phyloP scores from a whole-genome alignment of 2,113 vertebrate genomes.

The Phrynocephalus versicolor region DNA sequence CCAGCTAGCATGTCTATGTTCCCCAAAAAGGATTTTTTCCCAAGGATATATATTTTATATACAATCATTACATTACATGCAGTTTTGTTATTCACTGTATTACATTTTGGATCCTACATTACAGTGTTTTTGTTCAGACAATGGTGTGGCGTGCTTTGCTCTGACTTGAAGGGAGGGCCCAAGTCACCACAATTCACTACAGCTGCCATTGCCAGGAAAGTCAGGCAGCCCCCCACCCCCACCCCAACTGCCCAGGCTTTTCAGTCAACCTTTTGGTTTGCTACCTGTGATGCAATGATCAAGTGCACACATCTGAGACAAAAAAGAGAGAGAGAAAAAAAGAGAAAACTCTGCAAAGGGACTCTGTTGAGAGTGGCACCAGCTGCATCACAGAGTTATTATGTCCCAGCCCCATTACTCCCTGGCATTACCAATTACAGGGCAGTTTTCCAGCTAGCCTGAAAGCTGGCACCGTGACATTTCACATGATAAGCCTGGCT shows the following conservation, averaged over 20 bases:
- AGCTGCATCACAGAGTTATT: slow-evolving; percentile 25
- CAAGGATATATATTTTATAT: too few species aligned
- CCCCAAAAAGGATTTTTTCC: too few species aligned
- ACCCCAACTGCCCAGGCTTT: background rate
- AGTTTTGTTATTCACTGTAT: too few species aligned
- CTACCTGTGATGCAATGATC: background rate
- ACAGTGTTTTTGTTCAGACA: background rate
- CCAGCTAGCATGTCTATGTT: too few species aligned
- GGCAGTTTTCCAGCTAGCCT: background rate
- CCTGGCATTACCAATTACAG: background rate
- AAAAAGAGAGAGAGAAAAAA: slow-evolving; percentile 26
- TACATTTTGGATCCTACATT: too few species aligned
- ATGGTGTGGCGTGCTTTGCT: background rate
- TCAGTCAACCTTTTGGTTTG: background rate
- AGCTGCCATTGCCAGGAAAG: background rate
- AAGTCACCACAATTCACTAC: background rate
- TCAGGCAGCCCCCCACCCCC: background rate
- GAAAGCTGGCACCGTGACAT: background rate
- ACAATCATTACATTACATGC: too few species aligned
- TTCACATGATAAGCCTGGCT: accelerated
- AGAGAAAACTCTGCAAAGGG: slow-evolving; percentile 24
- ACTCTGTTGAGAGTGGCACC: slow-evolving; percentile 25
- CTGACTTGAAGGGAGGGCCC: background rate
- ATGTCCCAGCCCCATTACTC: slow-evolving; percentile 9
- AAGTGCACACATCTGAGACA: slow-evolving; percentile 2